Conservation (phyloP, 2,888 invertebrate genomes). For the Cylindroiulus punctatus region DNA sequence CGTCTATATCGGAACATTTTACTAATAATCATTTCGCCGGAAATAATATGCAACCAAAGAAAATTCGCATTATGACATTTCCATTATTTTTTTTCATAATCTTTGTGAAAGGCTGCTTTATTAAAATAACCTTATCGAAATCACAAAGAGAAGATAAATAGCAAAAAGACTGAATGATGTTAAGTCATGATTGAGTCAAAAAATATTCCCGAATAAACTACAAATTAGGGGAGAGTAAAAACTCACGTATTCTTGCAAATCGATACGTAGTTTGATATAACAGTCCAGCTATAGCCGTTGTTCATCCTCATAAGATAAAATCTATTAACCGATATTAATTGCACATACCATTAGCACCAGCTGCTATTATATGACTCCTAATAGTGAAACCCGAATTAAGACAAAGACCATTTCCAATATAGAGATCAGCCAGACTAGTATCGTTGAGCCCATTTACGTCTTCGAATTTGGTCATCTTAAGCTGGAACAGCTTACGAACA, state of each 20-base stretch:
- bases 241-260: neutral
- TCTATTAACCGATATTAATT: slow-evolving; percentile 3
- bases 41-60: neutral
- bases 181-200: neutral
- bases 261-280: neutral
- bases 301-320: neutral
- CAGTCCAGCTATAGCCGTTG: neutral
- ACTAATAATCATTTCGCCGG: neutral
- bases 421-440: neutral
- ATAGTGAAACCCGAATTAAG: neutral
- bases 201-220: neutral
- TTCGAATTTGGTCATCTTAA: neutral
- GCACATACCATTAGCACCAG: slow-evolving; percentile 12
- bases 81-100: neutral
- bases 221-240: neutral
- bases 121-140: neutral
- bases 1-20: neutral
- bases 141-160: neutral
- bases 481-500: neutral
- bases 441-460: neutral
- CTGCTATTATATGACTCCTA: neutral
- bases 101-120: neutral
- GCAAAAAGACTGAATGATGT: neutral
- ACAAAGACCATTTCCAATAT: neutral
- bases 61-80: neutral